Evolutionary conservation across 53 echinoderm and acorn worm species (phyloP), one percentile per base, ranked within the genome.

Genomic region (Holothuria scabra): DNA sequence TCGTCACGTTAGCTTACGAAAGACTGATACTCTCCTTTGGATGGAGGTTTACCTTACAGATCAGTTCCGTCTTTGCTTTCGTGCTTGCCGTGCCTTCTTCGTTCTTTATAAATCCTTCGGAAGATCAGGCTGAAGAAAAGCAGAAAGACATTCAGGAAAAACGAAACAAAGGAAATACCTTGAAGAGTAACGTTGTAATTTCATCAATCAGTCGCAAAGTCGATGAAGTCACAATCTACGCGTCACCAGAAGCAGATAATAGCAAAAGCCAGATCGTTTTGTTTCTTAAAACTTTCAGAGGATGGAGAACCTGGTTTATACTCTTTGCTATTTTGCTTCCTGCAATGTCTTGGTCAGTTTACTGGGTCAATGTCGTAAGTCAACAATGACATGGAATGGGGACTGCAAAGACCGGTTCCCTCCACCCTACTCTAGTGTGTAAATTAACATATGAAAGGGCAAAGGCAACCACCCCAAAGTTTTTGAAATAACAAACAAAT

Each of bases 341-440:
- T 25, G 78, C 78, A 30, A 76, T 76, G 78, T 76, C 56, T 18
- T 76, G 78, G 78, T 76, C 78, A 3, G 78, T 76, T 11, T 76
- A 76, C 48, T 76, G 78, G 78, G 57, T 76, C 8, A 76, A 76
- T 29, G 16, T 31, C 5, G 78, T 76, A 46, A 46, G 74, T 70
- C 1, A 7, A 5, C 5, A 44, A 44, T 44, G 44, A 44, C 5
- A 10, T 10, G 10, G 5, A 10, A 7, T 10, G 44, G 5, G n/a
- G n/a, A n/a, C n/a, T n/a, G n/a, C n/a, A 44, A 44, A 44, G 44
- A 44, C 44, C 10, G 44, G 5, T 7, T 44, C 10, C 44, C 10
- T 44, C 5, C n/a, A n/a, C n/a, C n/a, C n/a, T n/a, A n/a, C n/a
- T n/a, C n/a, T n/a, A n/a, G n/a, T n/a, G n/a, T n/a, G n/a, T n/a